Conservation (phyloP, 2,888 invertebrate genomes). For the Chironomus riparius region DNA sequence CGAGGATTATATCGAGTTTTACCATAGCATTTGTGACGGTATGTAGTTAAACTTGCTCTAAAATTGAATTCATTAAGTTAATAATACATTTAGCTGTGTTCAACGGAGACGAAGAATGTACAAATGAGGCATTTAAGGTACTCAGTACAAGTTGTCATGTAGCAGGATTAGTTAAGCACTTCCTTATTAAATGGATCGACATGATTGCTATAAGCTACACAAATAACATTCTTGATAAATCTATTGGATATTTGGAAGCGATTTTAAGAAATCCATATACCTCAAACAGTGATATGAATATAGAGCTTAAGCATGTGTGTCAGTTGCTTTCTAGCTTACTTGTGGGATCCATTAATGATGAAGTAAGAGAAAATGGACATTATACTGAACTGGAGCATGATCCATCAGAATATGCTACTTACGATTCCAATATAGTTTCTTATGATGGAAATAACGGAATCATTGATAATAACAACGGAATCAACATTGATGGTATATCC, state of each 20-base stretch:
- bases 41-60: too few species aligned
- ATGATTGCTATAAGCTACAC: conserved; percentile 39
- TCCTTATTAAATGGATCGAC: conserved; percentile 38
- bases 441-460: conserved; percentile 25
- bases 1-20: conserved; percentile 22
- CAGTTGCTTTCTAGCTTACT: conserved; percentile 39
- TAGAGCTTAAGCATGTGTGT: conserved; percentile 33
- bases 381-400: conserved; percentile 18
- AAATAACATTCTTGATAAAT: conserved; percentile 35
- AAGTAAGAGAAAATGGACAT: conserved; percentile 14
- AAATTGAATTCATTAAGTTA: too few species aligned
- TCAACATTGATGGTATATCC: conserved; percentile 13
- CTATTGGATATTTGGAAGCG: conserved; percentile 38
- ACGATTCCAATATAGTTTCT: conserved; percentile 13
- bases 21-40: conserved; percentile 32
- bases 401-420: conserved; percentile 13
- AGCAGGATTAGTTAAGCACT: conserved; percentile 37
- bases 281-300: conserved; percentile 35
- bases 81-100: conserved; percentile 31
- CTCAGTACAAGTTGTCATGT: conserved; percentile 37
- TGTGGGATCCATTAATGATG: conserved; percentile 36
- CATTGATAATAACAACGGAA: conserved; percentile 16
- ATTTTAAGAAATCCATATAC: conserved; percentile 37
- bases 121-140: conserved; percentile 33
- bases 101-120: conserved; percentile 34